These are phyloP conservation scores for Tangara arthus DNA, from an alignment of 2,797 vertebrate genomes.

Conservation along the genomic window DNA sequence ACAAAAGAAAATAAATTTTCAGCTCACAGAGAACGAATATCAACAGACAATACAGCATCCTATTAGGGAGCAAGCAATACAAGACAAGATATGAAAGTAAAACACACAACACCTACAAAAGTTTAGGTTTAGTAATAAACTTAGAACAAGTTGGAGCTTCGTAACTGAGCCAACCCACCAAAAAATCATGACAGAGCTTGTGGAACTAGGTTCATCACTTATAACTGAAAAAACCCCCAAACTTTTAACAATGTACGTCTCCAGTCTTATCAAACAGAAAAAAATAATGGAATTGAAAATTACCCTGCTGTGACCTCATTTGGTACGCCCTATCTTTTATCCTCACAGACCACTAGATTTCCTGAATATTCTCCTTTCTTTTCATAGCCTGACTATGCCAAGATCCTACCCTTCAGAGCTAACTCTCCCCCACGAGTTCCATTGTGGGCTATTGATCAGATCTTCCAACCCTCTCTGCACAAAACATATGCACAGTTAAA, in stretches of 20 bases:
- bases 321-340: not conserved
- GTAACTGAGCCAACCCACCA: not conserved
- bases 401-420: not conserved
- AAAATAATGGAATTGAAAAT: not conserved
- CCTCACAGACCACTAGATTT: not conserved
- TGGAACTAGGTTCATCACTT: not conserved
- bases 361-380: not conserved
- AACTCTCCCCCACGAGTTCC: not conserved
- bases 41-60: not conserved
- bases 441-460: not conserved
- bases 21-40: not conserved
- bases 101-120: not conserved
- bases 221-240: not conserved
- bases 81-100: not conserved
- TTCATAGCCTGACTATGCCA: not conserved
- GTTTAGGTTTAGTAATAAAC: not conserved
- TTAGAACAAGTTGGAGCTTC: not conserved
- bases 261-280: not conserved
- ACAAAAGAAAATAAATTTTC: not conserved
- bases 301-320: not conserved
- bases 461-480: rapidly evolving
- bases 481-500: not conserved
- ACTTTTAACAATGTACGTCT: not conserved
- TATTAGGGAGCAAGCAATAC: not conserved
- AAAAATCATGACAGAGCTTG: not conserved